Percentiles rank a stretch among this genome's conserved stretches.
phyloP scores from a whole-genome alignment of 2,113 vertebrate genomes.

The Ahaetulla prasina region DNA sequence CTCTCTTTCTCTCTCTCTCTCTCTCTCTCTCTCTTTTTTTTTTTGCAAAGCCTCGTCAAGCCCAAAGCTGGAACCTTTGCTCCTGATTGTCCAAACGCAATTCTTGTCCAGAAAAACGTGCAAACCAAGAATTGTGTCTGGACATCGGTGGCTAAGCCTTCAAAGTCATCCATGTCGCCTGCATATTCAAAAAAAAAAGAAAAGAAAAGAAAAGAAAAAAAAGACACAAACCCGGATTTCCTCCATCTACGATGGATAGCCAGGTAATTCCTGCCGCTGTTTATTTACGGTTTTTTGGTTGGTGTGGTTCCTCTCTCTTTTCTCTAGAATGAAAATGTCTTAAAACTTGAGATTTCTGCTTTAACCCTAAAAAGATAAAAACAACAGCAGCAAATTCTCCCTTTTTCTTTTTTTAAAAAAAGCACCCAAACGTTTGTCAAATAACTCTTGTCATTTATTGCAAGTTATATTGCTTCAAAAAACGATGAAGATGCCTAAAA shows the following conservation, averaged over 20 bases:
- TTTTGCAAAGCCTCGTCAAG: not conserved
- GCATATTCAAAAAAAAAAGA: constrained; percentile 8
- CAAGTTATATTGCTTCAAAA: not conserved
- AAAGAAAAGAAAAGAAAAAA: too few species aligned
- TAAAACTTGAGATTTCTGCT: not conserved
- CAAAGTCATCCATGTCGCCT: constrained; percentile 31
- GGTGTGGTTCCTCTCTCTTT: not conserved
- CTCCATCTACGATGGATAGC: not conserved
- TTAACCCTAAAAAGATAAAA: not conserved
- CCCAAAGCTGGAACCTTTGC: constrained; percentile 70
- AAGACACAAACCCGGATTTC: too few species aligned
- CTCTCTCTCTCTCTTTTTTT: not conserved
- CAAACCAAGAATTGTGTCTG: constrained; percentile 99
- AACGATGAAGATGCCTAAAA: not conserved
- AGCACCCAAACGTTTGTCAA: not conserved
- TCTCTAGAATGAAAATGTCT: not conserved
- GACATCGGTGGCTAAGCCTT: constrained; percentile 99
- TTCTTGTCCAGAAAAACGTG: constrained; percentile 87
- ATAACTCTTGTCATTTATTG: not conserved
- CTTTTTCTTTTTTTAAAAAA: not conserved
- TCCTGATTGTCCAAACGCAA: constrained; percentile 99
- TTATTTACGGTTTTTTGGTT: not conserved
- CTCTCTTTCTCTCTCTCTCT: not conserved
- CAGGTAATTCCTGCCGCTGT: not conserved
- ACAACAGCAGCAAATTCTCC: not conserved